Evolutionary conservation across 2,888 invertebrate genomes (phyloP), one percentile per base, ranked within the genome.

Genomic region (Ashinkailepas kermadecensis): DNA sequence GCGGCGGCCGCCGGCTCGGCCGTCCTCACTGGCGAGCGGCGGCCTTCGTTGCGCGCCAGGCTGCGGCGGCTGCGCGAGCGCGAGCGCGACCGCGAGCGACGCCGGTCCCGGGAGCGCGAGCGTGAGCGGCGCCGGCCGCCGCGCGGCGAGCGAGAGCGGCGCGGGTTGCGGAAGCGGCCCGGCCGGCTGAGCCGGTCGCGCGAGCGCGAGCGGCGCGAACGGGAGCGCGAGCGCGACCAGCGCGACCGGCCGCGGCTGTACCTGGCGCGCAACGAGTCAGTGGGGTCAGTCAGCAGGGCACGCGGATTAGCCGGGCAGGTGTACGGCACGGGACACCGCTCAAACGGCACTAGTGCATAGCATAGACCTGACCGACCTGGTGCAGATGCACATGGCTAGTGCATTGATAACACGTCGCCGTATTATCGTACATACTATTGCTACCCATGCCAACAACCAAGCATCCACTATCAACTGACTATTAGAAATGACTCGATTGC

Each of bases 161-260:
- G 74, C 10, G 59, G 59, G 59, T 59, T 59, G 10, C 74, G 54
- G 54, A 21, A 9, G 6, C 74, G 74, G 54, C 59, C 59, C 59
- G 59, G 59, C 59, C 59, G 59, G 15, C 59, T 59, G 59, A 59
- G 59, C 11, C 74, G 74, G 56, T 23, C 54, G 9, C 81, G 78
- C 25, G 83, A 83, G 8, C 83, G 74, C 15, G 83, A 83, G n/a
- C 81, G 83, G 23, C 65, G 65, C 10, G n/a, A n/a, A 4, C 65
- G 65, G 65, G 82, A 82, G 8, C 82, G 62, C 10, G 65, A 65
- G n/a, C 65, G 65, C 18, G 82, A 82, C n/a, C 81, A 62, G 18
- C 83, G 82, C 8, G 82, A 81, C 70, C 70, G 39, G 70, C 39
- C 56, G 18, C 74, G 64, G 23, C 58, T 62, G 80, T 39, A 80